A percentile compares a stretch with the other conserved stretches of the same genome.
Conservation (phyloP, 1,140 invertebrate genomes). For the Drosophila fuyamai region DNA sequence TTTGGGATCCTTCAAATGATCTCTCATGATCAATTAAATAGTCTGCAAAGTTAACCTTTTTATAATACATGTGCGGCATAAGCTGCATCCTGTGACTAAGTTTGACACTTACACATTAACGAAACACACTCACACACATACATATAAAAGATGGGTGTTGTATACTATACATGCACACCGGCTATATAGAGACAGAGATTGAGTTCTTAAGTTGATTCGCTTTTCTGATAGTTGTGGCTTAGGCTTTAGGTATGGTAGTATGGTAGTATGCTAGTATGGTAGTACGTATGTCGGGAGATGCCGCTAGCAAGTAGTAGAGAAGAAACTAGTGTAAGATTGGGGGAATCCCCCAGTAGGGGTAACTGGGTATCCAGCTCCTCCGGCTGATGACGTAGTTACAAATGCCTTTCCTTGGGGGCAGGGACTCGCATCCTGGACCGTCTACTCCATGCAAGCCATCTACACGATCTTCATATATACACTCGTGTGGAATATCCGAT, state of each 20-base stretch:
- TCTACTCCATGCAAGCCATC: slow-evolving; percentile 2
- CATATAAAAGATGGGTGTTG: slow-evolving; percentile 42
- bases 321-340: slow-evolving; percentile 30
- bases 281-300: slow-evolving; percentile 34
- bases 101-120: slow-evolving; percentile 41
- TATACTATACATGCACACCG: slow-evolving; percentile 15
- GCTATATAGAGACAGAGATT: slow-evolving; percentile 23
- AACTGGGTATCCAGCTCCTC: not conserved
- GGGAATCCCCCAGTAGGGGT: not conserved
- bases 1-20: slow-evolving; percentile 2
- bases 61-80: slow-evolving; percentile 35
- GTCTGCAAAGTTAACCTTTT: slow-evolving; percentile 31
- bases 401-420: slow-evolving; percentile 14
- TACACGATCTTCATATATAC: slow-evolving; percentile 77
- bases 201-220: slow-evolving; percentile 34
- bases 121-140: slow-evolving; percentile 22
- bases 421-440: not conserved
- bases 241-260: slow-evolving; percentile 13
- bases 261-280: slow-evolving; percentile 21
- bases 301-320: slow-evolving; percentile 18
- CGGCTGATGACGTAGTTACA: slow-evolving; percentile 66
- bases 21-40: slow-evolving; percentile 12
- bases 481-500: slow-evolving; percentile 80
- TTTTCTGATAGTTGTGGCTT: slow-evolving; percentile 41
- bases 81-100: slow-evolving; percentile 35